Conservation (phyloP, 2,888 invertebrate genomes). For the Prosapia bicincta region DNA sequence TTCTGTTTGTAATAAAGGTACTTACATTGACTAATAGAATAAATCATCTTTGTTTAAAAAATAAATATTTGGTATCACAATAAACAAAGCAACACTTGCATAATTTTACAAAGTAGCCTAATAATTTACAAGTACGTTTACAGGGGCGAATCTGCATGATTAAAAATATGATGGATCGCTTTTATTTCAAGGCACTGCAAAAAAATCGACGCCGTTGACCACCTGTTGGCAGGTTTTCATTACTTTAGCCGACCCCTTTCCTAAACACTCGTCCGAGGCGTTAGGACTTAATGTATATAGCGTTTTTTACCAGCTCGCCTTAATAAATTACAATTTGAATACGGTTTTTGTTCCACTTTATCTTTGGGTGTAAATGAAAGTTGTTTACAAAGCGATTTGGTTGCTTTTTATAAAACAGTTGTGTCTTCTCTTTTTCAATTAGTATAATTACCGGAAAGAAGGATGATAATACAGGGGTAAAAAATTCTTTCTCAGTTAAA, state of each 20-base stretch:
- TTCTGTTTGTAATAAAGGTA: no score
- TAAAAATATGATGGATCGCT: neutral
- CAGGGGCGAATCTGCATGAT: neutral
- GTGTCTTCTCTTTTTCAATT: neutral
- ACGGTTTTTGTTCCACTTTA: neutral
- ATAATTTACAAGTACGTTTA: no score
- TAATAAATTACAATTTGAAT: neutral
- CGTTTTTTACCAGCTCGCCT: neutral
- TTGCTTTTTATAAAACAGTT: neutral
- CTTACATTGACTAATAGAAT: no score
- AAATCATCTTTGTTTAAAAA: no score
- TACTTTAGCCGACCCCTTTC: neutral
- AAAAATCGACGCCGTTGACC: neutral
- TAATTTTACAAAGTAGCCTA: no score
- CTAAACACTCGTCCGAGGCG: neutral
- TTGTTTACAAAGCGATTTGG: neutral
- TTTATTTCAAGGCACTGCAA: neutral
- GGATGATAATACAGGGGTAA: no score
- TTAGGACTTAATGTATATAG: neutral
- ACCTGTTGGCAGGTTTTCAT: neutral
- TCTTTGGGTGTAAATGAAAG: neutral
- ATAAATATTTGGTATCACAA: no score
- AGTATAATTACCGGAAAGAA: no score
- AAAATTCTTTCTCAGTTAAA: no score
- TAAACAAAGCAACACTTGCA: no score